Evolutionary conservation across 2,888 invertebrate genomes (phyloP).

Genomic region (Magallana nippona): DNA sequence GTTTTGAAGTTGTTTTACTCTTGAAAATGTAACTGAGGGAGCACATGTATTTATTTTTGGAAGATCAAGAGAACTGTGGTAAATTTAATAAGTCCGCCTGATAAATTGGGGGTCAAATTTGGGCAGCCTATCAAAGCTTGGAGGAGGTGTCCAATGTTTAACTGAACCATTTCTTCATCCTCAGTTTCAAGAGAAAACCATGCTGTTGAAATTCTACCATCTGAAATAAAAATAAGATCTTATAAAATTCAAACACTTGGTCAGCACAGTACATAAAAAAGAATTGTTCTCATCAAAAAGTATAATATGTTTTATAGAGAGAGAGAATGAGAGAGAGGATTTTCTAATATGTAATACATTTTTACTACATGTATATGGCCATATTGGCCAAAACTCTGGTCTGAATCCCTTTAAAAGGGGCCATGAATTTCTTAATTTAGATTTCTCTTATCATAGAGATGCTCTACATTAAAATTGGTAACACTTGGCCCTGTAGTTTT

Average conservation of each 20-base stretch:
- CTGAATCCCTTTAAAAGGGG: too few relatives aligned
- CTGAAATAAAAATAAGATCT: slow-evolving; percentile 13
- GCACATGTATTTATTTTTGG: slow-evolving; percentile 10
- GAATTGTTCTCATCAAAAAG: too few relatives aligned
- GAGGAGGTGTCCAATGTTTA: slow-evolving; percentile 19
- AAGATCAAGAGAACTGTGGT: slow-evolving; percentile 13
- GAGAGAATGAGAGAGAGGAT: neutral
- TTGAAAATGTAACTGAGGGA: slow-evolving; percentile 15
- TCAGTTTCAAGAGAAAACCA: slow-evolving; percentile 11
- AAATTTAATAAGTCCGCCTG: neutral
- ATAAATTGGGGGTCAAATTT: slow-evolving; percentile 16
- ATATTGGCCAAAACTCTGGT: too few relatives aligned
- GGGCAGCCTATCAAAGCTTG: slow-evolving; percentile 20
- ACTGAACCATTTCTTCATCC: slow-evolving; percentile 14
- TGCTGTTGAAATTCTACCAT: slow-evolving; percentile 3
- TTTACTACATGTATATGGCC: too few relatives aligned
- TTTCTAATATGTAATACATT: too few relatives aligned
- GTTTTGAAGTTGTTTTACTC: slow-evolving; percentile 14
- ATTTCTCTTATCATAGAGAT: too few relatives aligned
- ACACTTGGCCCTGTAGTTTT: too few relatives aligned
- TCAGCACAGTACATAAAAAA: too few relatives aligned
- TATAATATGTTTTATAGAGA: too few relatives aligned
- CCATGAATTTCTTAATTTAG: too few relatives aligned
- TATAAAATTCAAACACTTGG: neutral
- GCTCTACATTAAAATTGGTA: too few relatives aligned